A percentile compares a stretch with the other conserved stretches of the same genome.
Evolutionary conservation across 2,888 invertebrate species (phyloP).

Genomic region (Julus scanicus): DNA sequence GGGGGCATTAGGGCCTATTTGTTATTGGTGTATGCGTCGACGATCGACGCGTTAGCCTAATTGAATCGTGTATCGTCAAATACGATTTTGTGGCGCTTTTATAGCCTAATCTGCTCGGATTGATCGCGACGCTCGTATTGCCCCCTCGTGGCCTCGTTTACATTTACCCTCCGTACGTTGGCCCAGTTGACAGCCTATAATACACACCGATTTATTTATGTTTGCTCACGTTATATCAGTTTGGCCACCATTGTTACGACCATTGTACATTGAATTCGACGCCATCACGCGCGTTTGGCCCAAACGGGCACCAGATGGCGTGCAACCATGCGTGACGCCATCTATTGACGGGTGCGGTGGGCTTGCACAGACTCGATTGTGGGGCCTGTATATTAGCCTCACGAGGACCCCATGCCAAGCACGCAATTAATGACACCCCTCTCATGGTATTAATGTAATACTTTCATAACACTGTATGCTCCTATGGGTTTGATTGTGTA

Average conservation of each 20-base stretch:
- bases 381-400: background rate
- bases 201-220: background rate
- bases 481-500: background rate
- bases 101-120: background rate
- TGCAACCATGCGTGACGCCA: slow-evolving; percentile 1
- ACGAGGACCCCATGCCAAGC: background rate
- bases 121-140: background rate
- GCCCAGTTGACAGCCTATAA: background rate
- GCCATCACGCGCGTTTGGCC: background rate
- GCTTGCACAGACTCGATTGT: background rate
- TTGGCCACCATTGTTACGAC: background rate
- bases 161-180: background rate
- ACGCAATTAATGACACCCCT: background rate
- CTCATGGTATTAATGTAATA: background rate
- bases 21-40: background rate
- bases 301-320: background rate
- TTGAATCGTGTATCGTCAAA: slow-evolving; percentile 1
- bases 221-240: no score
- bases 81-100: background rate
- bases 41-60: background rate
- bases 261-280: background rate
- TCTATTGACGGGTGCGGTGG: slow-evolving; percentile 1
- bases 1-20: background rate
- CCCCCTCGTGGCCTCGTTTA: slow-evolving; percentile 1
- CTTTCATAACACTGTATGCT: background rate